phyloP scores from a whole-genome alignment of 2,888 invertebrate genomes.

The Didymodactylos carnosus region DNA sequence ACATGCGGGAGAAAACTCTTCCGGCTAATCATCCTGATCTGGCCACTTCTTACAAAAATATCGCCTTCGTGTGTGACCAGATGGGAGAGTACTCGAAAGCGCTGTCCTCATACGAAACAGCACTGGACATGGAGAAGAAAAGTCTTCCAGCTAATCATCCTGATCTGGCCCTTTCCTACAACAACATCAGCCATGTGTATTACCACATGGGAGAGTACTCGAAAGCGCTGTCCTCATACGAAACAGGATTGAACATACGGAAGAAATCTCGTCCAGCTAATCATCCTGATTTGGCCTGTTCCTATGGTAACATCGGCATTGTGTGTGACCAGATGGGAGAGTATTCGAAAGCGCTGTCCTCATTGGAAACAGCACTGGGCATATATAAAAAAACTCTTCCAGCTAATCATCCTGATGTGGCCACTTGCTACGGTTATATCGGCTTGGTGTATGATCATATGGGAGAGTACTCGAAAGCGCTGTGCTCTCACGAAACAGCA shows the following conservation, averaged over 20 bases:
- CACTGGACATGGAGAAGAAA: not conserved
- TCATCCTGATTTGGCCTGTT: not conserved
- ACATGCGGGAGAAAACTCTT: not conserved
- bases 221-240: not conserved
- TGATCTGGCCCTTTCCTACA: not conserved
- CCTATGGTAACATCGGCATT: not conserved
- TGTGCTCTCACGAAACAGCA: too few relatives aligned
- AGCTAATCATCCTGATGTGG: too few relatives aligned
- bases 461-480: too few relatives aligned
- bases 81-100: not conserved
- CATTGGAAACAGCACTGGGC: too few relatives aligned
- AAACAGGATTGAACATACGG: not conserved
- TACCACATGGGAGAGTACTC: not conserved
- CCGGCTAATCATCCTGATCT: not conserved
- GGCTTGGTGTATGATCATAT: too few relatives aligned
- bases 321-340: not conserved
- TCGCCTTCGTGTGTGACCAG: not conserved
- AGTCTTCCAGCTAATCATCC: not conserved
- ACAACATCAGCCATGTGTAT: not conserved
- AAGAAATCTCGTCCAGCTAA: not conserved
- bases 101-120: not conserved
- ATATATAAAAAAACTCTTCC: too few relatives aligned
- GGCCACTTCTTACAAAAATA: not conserved
- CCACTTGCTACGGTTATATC: too few relatives aligned
- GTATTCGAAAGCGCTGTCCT: not conserved